phyloP scores from a whole-genome alignment of 2,888 invertebrate genomes.

The Drosophila hamatofila region DNA sequence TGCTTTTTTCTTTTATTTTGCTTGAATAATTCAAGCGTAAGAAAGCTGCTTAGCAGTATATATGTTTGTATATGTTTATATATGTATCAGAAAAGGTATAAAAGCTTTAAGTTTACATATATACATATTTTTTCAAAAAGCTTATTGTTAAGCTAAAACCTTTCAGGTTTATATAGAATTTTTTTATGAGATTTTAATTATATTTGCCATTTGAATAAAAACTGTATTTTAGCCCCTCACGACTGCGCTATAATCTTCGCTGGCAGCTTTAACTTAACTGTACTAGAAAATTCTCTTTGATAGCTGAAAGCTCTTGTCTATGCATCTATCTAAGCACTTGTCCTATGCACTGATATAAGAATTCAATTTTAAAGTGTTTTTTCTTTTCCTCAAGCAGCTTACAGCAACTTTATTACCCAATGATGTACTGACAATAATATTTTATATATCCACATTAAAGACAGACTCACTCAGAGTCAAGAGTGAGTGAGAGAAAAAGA shows the following conservation, averaged over 20 bases:
- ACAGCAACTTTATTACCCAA: not conserved
- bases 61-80: no score
- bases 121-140: no score
- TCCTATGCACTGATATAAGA: slow-evolving; percentile 1
- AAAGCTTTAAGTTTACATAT: no score
- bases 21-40: no score
- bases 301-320: not conserved
- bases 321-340: not conserved
- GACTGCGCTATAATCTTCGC: no score
- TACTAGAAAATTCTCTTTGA: not conserved
- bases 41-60: no score
- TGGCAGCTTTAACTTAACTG: not conserved
- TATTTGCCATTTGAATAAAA: no score
- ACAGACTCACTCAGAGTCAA: not conserved
- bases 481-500: not conserved
- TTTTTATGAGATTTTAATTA: no score
- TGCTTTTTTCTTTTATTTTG: not conserved
- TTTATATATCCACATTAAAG: slow-evolving; percentile 22
- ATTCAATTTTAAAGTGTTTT: slow-evolving; percentile 3
- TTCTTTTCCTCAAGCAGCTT: slow-evolving; percentile 1
- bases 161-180: no score
- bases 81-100: no score
- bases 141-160: no score
- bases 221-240: no score
- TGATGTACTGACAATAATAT: slow-evolving; percentile 23